These are phyloP conservation scores for Merodon equestris DNA, from an alignment of 2,888 invertebrate species.

Conservation along the genomic window DNA sequence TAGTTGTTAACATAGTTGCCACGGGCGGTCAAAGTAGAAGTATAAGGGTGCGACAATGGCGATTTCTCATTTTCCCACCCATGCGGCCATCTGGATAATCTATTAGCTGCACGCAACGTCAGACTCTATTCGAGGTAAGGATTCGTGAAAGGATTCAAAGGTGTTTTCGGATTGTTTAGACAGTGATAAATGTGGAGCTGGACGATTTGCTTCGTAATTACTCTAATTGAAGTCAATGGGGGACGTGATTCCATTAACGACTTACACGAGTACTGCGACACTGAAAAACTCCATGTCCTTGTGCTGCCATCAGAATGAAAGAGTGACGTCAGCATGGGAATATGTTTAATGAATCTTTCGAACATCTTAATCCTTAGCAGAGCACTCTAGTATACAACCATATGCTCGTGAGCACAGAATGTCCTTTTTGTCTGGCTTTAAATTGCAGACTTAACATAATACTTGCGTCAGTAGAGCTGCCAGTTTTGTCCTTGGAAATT, in stretches of 20 bases:
- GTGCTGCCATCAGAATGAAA: too few relatives aligned
- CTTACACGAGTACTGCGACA: too few relatives aligned
- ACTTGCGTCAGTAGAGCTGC: not conserved
- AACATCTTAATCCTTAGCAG: too few relatives aligned
- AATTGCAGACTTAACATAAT: conserved; percentile 9
- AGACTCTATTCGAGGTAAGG: conserved; percentile 30
- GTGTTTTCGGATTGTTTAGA: conserved; percentile 29
- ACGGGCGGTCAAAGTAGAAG: conserved; percentile 53
- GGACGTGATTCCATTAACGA: not conserved
- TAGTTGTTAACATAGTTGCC: conserved; percentile 65
- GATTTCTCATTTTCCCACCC: conserved; percentile 66
- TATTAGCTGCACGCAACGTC: conserved; percentile 60
- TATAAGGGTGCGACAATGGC: conserved; percentile 61
- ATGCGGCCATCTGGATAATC: conserved; percentile 28
- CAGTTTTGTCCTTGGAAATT: conserved; percentile 17
- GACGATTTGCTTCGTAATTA: conserved; percentile 4
- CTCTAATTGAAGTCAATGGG: not conserved
- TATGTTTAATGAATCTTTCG: too few relatives aligned
- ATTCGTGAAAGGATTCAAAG: conserved; percentile 20
- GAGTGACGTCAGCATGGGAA: too few relatives aligned
- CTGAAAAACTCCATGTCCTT: too few relatives aligned
- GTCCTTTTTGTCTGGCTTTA: not conserved
- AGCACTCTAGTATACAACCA: too few relatives aligned
- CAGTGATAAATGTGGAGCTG: conserved; percentile 17
- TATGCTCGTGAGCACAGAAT: too few relatives aligned